Base-by-base conservation (phyloP, 2,888 invertebrate genomes). In the Epirrhoe tristata region DNA sequence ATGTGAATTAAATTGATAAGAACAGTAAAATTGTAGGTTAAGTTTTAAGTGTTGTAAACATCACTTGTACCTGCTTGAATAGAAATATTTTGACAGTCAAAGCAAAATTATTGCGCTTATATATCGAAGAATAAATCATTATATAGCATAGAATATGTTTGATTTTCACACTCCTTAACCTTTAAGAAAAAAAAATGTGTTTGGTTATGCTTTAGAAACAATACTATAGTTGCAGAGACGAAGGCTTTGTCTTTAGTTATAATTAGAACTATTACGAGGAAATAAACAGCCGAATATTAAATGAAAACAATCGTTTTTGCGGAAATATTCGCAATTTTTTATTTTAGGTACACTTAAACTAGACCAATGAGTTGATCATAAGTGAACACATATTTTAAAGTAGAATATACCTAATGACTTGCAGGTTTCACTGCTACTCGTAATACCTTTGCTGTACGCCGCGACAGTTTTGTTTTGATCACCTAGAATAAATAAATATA, bases 31-130 rank as follows among this genome's bases (percentile, higher is more conserved):
- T 32, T 57, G 24, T 75, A 77, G 67, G 72, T 84, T 87, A 87
- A 78, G 83, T 86, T 85, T 82, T 91, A 88, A 88, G 86, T 90
- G 90, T 92, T 87, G 84, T 90, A 85, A 87, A 87, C 89, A 91
- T 92, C 89, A 93, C 90, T 89, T 89, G 93, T 93, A 93, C 93
- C 93, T 93, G 93, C 92, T 93, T 87, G 84, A 85, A 82, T 85
- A 90, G 87, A 83, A 87, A 91, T 92, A 91, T 90, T 90, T 90
- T 89, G 87, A 87, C 89, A 89, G 86, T 90, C 93, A 93, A 93
- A 93, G 93, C 93, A 93, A 93, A 93, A 90, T 93, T 89, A 93
- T 88, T 91, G 92, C 89, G 93, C 93, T 93, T 93, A 90, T 86
- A 83, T 89, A 91, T 90, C 88, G 85, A 89, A 88, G 83, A 92